phyloP scores from a whole-genome alignment of 2,888 invertebrate genomes.

The Diarsia rubi region DNA sequence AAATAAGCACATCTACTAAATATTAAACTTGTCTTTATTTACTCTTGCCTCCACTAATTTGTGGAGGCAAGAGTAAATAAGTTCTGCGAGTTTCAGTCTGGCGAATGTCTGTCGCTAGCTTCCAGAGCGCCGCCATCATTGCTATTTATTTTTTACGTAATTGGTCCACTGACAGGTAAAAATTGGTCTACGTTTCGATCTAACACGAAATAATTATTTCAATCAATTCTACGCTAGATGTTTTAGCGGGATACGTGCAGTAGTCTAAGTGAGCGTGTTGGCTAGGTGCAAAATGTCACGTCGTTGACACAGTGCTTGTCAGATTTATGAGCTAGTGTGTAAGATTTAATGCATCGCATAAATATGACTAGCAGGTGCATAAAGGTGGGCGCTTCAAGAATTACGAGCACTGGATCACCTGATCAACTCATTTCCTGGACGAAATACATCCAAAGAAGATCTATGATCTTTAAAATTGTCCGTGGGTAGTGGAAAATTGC shows the following conservation, averaged over 20 bases:
- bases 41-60: constrained; percentile 39
- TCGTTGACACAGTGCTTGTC: constrained; percentile 13
- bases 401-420: constrained; percentile 10
- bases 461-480: constrained; percentile 4
- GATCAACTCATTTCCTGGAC: constrained; percentile 13
- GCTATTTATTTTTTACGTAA: constrained; percentile 46
- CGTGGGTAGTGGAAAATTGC: neutral
- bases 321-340: constrained; percentile 23
- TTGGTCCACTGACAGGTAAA: constrained; percentile 45
- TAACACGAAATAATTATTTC: constrained; percentile 11
- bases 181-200: constrained; percentile 26
- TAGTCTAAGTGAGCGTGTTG: constrained; percentile 15
- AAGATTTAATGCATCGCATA: constrained; percentile 41
- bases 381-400: constrained; percentile 33
- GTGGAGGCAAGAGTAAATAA: too few relatives aligned
- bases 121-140: constrained; percentile 29
- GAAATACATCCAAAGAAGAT: constrained; percentile 1
- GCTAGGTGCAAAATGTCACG: constrained; percentile 31
- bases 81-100: constrained; percentile 56
- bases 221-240: neutral
- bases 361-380: constrained; percentile 40
- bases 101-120: constrained; percentile 52
- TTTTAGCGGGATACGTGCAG: constrained; percentile 5
- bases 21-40: constrained; percentile 46
- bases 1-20: constrained; percentile 26